These are phyloP conservation scores for Xenopus tropicalis DNA, from an alignment of 2,113 vertebrate species.

Conservation along the genomic window UCB_Xtro_10.0 CM004449.2:91394001-91394500, in stretches of 20 bases:
- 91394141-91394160: too few species aligned
- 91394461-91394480: too few species aligned
- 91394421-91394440: slow-evolving; percentile 57
- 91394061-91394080: too few species aligned
- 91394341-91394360: slow-evolving; percentile 62
- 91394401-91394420: slow-evolving; percentile 55
- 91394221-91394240: slow-evolving; percentile 1
- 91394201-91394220: slow-evolving; percentile 8
- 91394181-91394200: too few species aligned
- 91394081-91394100: too few species aligned
- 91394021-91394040: too few species aligned
- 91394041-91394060: too few species aligned
- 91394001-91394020: too few species aligned
- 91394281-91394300: slow-evolving; percentile 36
- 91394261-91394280: not conserved
- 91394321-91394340: slow-evolving; percentile 61
- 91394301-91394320: slow-evolving; percentile 22
- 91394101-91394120: too few species aligned
- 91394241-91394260: not conserved
- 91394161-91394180: too few species aligned
- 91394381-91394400: slow-evolving; percentile 45
- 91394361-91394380: slow-evolving; percentile 57
- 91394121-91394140: too few species aligned
- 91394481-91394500: too few species aligned
- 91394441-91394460: slow-evolving; percentile 48